Evolutionary conservation across 1,140 invertebrate species (phyloP), one percentile per base, ranked within the genome.

Genomic region (Drosophila varians): DNA sequence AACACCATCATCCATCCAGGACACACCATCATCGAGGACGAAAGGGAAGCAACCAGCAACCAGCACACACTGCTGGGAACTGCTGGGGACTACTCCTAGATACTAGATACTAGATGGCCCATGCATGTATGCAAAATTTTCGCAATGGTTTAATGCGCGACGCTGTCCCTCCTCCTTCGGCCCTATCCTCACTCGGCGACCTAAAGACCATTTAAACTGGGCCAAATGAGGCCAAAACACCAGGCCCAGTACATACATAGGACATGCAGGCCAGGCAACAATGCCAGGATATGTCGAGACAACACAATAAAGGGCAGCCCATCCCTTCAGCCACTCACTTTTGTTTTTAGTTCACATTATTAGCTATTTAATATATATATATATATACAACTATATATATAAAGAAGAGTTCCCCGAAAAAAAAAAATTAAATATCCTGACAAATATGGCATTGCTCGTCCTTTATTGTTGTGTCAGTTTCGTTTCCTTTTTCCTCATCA

Each of bases 201-300:
- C 80, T 69, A 86, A 86, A 87, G 80, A 80, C 82, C 69, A 80
- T 82, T 86, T 82, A 77, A 86, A 87, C 62, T 86, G 65, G 80
- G 80, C 80, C 82, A 84, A 70, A 73, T 71, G 68, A 54, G 69
- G 54, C 66, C 68, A 71, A 26, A 25, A 42, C 45, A n/a, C n/a
- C n/a, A n/a, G n/a, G n/a, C n/a, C n/a, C n/a, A 40, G 46, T 8
- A 38, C 36, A 38, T 16, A 9, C 12, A 16, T 1, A 66, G 60
- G 49, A 31, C 31, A 38, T 19, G 43, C 58, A 62, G 53, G 61
- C 57, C 45, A 18, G 61, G 38, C 57, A 28, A 19, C 54, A 64
- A 28, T 58, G 43, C 52, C 66, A 42, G 18, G 38, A 38, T 18
- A 4, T 38, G 36, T 38, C 53, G 49, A 51, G 54, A 42, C 60